Evolutionary conservation across 1,140 invertebrate genomes (phyloP).

Genomic region (Theocolax elegans): DNA sequence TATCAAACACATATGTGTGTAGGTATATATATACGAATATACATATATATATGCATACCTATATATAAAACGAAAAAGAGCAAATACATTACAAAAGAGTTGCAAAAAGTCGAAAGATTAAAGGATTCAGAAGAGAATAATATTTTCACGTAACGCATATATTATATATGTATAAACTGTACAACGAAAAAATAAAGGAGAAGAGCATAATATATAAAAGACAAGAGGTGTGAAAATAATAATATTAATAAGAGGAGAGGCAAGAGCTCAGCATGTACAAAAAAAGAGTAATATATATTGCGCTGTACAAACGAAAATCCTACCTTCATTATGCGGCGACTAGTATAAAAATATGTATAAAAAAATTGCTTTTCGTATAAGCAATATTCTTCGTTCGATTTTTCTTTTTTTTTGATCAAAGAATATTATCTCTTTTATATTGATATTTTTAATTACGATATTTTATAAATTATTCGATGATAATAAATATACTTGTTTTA

Average conservation of each 20-base stretch:
- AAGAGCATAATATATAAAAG: too few relatives aligned
- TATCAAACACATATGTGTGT: too few relatives aligned
- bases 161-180: conserved; percentile 17
- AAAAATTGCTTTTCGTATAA: too few relatives aligned
- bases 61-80: not conserved
- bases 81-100: not conserved
- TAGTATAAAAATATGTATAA: conserved; percentile 37
- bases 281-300: conserved; percentile 25
- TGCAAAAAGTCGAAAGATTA: too few relatives aligned
- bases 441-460: too few relatives aligned
- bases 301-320: conserved; percentile 47
- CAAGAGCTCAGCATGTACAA: conserved; percentile 55
- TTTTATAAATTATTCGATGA: too few relatives aligned
- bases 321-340: conserved; percentile 37
- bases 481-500: too few relatives aligned
- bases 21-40: too few relatives aligned
- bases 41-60: too few relatives aligned
- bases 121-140: not conserved
- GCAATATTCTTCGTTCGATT: too few relatives aligned
- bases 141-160: not conserved
- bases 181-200: conserved; percentile 33
- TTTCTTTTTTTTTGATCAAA: too few relatives aligned
- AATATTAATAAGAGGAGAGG: conserved; percentile 31
- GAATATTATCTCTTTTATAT: too few relatives aligned
- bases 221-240: not conserved